Evolutionary conservation across 2,888 invertebrate species (phyloP).

Genomic region (Lasioglossum morio): DNA sequence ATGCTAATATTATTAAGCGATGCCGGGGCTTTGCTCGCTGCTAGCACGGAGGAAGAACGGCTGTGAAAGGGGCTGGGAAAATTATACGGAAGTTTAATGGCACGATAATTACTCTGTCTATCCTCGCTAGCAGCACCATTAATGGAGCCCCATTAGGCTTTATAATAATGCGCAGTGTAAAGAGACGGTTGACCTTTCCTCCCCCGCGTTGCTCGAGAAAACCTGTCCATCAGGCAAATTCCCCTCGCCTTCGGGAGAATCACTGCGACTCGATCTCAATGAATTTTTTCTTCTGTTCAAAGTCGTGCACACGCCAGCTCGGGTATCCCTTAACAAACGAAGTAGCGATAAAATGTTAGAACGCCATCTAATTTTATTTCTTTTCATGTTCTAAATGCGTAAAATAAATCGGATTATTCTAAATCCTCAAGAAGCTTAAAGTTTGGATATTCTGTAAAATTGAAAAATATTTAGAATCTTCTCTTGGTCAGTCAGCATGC

Average conservation of each 20-base stretch:
- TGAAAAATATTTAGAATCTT: too few species aligned
- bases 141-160: constrained; percentile 37
- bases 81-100: constrained; percentile 54
- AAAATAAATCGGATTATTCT: too few species aligned
- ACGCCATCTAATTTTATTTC: too few species aligned
- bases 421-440: too few species aligned
- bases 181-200: constrained; percentile 41
- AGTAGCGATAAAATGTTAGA: too few species aligned
- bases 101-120: constrained; percentile 44
- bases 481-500: too few species aligned
- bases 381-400: too few species aligned
- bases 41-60: background rate
- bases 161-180: constrained; percentile 43
- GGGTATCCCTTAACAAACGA: too few species aligned
- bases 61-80: constrained; percentile 1
- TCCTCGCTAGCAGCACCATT: constrained; percentile 24
- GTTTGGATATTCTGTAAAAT: too few species aligned
- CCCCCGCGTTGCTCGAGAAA: background rate
- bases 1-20: constrained; percentile 28
- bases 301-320: background rate
- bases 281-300: background rate
- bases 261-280: background rate
- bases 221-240: constrained; percentile 24
- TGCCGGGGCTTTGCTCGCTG: background rate
- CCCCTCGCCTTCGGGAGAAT: background rate